Conservation (phyloP, 2,888 invertebrate species). For the Keiferia lycopersicella region DNA sequence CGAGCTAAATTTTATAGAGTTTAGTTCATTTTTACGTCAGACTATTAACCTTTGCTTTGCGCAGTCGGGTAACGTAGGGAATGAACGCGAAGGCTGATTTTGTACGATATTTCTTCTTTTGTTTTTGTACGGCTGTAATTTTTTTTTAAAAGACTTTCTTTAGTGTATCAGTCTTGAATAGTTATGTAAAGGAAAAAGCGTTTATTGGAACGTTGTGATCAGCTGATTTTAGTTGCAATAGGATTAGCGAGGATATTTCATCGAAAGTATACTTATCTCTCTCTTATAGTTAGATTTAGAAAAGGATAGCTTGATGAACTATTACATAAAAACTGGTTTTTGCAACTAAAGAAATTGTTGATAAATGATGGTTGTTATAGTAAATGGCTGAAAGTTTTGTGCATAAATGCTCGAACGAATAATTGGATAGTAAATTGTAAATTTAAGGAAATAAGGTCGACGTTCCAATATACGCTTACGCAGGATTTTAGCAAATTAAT, state of each 20-base stretch:
- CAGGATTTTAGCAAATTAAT: conserved; percentile 11
- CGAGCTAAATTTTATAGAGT: no score
- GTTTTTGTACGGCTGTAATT: conserved; percentile 33
- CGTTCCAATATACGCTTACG: conserved; percentile 2
- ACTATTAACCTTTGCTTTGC: not conserved
- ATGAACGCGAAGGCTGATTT: conserved; percentile 69
- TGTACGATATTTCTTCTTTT: conserved; percentile 54
- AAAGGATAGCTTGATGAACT: not conserved
- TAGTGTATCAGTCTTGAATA: conserved; percentile 20
- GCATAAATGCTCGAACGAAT: not conserved
- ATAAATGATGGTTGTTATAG: not conserved
- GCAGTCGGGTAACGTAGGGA: conserved; percentile 38
- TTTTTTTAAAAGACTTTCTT: conserved; percentile 35
- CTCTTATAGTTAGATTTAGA: not conserved
- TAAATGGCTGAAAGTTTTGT: not conserved
- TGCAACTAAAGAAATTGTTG: not conserved
- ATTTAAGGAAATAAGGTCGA: conserved; percentile 1
- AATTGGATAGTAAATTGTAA: not conserved
- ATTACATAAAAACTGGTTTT: not conserved
- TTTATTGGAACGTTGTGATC: conserved; percentile 15
- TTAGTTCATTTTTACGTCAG: conserved; percentile 6
- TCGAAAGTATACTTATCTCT: not conserved
- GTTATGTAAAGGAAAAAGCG: conserved; percentile 7
- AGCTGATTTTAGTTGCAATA: conserved; percentile 4
- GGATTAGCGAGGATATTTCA: not conserved